These are phyloP conservation scores for Troides oblongomaculatus DNA, from an alignment of 2,888 invertebrate species.

Conservation along the genomic window DNA sequence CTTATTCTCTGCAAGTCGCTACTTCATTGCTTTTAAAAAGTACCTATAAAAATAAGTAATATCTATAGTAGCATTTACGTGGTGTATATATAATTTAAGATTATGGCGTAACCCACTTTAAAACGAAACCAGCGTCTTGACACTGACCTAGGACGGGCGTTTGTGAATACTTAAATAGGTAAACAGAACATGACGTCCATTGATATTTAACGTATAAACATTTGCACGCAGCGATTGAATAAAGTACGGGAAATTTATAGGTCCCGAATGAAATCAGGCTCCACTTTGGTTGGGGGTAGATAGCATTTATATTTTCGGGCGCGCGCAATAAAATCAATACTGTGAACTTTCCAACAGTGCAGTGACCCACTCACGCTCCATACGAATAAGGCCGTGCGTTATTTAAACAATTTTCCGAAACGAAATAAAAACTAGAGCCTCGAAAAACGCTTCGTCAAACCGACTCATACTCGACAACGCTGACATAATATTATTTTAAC, in stretches of 20 bases:
- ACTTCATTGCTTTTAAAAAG: too few species aligned
- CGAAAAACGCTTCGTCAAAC: slow-evolving; percentile 39
- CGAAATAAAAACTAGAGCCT: slow-evolving; percentile 44
- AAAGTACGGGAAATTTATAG: slow-evolving; percentile 26
- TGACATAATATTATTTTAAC: neutral
- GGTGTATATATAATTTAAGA: neutral
- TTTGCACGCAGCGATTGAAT: neutral
- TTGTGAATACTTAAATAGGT: slow-evolving; percentile 1
- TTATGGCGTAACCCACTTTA: neutral
- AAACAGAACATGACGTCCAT: neutral
- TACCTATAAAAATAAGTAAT: too few species aligned
- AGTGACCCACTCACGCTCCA: slow-evolving; percentile 70
- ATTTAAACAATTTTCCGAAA: slow-evolving; percentile 57
- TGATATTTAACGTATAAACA: neutral
- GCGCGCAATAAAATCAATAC: slow-evolving; percentile 79
- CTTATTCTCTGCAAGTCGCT: too few species aligned
- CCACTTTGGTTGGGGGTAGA: slow-evolving; percentile 49
- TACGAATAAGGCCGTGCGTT: slow-evolving; percentile 65
- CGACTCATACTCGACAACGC: slow-evolving; percentile 30
- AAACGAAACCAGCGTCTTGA: neutral
- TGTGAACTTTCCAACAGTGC: slow-evolving; percentile 75
- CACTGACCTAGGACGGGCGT: neutral
- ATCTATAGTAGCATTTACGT: too few species aligned
- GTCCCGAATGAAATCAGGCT: slow-evolving; percentile 48
- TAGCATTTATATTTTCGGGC: slow-evolving; percentile 77